Evolutionary conservation across 1,140 invertebrate genomes (phyloP), one percentile per base, ranked within the genome.

Genomic region (Drepana arcuata): DNA sequence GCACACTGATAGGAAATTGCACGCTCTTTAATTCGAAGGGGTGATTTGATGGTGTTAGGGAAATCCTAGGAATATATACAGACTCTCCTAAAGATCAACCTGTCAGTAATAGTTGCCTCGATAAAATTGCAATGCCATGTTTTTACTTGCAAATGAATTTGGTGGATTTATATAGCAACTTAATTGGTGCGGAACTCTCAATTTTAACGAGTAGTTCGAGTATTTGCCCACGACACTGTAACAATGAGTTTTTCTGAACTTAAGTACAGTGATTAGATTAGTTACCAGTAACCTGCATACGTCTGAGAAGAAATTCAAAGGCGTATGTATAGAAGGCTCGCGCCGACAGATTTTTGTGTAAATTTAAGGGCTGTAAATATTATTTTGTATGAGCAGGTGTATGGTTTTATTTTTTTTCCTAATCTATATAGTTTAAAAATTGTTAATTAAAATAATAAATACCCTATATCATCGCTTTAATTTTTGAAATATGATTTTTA

Each of bases 401-500:
- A 29, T 29, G 15, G 2, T 36, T 36, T 36, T 41, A 33, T 41
- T 34, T 34, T 2, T 41, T 34, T 21, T 34, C 13, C 14, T 41
- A 10, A 10, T 41, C 12, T 34, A 5, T 41, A 41, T 16, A 23
- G 14, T 34, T 2, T 41, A 34, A 32, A 37, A 28, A n/a, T n/a
- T n/a, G n/a, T n/a, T n/a, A n/a, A n/a, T n/a, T 37, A 14, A 37
- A 29, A 33, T 11, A 44, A 13, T 14, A 21, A 37, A 31, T 32
- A 40, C 37, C 37, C 16, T 14, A 44, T 32, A 27, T 37, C 15
- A 45, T 45, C 30, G 42, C 42, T 45, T 38, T 45, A 1, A 45
- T 45, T 45, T 45, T 44, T 44, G 34, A 44, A 31, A 18, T 44
- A 38, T 34, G 43, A 46, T 13, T 27, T 7, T 46, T 35, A 40